phyloP scores from a whole-genome alignment of 2,888 invertebrate genomes.

The Sympetrum striolatum region DNA sequence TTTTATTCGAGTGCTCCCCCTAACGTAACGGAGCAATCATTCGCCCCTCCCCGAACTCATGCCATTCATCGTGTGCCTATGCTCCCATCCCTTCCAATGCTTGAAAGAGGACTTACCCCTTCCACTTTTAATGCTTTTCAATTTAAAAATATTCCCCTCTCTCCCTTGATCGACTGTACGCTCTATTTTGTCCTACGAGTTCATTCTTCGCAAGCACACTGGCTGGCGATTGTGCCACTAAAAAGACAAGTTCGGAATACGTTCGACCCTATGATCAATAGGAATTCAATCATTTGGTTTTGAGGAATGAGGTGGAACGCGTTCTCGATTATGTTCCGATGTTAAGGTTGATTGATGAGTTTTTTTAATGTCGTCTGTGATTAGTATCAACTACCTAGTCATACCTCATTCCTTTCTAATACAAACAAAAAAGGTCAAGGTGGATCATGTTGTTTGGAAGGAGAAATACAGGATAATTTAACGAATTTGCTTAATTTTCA shows the following conservation, averaged over 20 bases:
- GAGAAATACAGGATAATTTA: too few relatives aligned
- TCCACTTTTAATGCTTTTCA: slow-evolving; percentile 6
- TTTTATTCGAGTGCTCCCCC: neutral
- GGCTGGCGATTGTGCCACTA: neutral
- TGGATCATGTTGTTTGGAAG: too few relatives aligned
- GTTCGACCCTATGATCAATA: neutral
- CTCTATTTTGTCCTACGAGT: neutral
- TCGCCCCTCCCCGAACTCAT: neutral
- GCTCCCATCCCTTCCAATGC: neutral
- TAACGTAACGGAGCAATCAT: neutral
- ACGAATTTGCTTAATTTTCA: too few relatives aligned
- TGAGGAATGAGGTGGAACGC: too few relatives aligned
- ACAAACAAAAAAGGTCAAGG: too few relatives aligned
- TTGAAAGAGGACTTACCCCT: neutral
- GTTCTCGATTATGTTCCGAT: too few relatives aligned
- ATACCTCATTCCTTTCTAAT: too few relatives aligned
- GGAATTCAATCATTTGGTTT: neutral
- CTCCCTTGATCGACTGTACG: neutral
- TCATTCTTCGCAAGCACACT: neutral
- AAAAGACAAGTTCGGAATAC: neutral
- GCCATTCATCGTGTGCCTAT: neutral
- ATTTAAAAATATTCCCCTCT: neutral
- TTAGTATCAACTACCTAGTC: too few relatives aligned
- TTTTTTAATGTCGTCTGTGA: too few relatives aligned
- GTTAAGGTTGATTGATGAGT: too few relatives aligned